These are phyloP conservation scores for Procambarus virginalis DNA, from an alignment of 1,140 invertebrate species.

Conservation along the genomic window DNA sequence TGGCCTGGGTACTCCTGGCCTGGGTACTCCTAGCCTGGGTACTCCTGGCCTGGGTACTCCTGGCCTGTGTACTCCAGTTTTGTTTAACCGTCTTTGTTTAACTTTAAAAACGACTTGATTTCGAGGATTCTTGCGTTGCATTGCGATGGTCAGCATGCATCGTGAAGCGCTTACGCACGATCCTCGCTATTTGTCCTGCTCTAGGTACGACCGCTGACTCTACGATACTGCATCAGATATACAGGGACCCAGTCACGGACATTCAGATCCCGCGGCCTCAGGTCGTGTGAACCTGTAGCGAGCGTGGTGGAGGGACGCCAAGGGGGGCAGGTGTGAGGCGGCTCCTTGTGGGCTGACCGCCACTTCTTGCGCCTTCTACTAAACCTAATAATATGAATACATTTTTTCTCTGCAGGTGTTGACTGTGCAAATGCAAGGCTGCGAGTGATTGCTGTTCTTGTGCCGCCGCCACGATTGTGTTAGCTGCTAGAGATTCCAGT, in stretches of 20 bases:
- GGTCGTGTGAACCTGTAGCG: not conserved
- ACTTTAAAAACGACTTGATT: no score
- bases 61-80: not conserved
- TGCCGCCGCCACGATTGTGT: not conserved
- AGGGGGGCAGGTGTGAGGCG: not conserved
- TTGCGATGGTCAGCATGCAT: not conserved
- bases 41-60: no score
- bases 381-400: constrained; percentile 1
- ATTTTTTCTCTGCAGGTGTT: constrained; percentile 33
- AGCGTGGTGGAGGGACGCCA: not conserved
- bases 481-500: constrained; percentile 14
- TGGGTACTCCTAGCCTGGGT: no score
- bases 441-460: constrained; percentile 14
- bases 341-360: not conserved
- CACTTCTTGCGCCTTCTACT: no score
- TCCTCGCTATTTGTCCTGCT: not conserved
- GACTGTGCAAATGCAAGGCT: constrained; percentile 27
- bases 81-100: constrained; percentile 3
- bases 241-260: not conserved
- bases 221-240: not conserved
- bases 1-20: no score
- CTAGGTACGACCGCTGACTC: not conserved
- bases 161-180: not conserved
- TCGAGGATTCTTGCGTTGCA: not conserved
- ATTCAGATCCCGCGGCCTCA: not conserved